Evolutionary conservation across 2,113 vertebrate species (phyloP).

Genomic region (Chroicocephalus ridibundus): DNA sequence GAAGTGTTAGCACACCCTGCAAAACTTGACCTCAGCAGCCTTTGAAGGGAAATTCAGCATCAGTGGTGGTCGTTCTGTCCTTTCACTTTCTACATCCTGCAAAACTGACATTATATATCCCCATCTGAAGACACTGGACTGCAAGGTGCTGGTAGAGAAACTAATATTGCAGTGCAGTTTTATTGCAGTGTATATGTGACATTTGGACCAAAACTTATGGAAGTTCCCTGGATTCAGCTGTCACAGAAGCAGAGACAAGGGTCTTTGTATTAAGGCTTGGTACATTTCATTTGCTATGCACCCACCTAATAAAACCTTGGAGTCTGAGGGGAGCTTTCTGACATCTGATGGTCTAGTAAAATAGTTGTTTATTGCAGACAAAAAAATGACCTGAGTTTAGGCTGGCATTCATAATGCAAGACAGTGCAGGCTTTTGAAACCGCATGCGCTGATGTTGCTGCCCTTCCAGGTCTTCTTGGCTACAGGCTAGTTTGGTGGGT

Average conservation of each 20-base stretch:
- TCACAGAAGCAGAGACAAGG: background rate
- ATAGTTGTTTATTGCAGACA: background rate
- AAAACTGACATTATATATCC: background rate
- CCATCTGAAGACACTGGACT: background rate
- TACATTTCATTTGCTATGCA: background rate
- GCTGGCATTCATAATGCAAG: background rate
- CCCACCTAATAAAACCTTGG: background rate
- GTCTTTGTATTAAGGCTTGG: background rate
- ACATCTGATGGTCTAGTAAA: background rate
- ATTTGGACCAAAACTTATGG: background rate
- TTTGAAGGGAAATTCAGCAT: background rate
- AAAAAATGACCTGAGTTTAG: slow-evolving; percentile 27
- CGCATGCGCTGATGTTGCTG: background rate
- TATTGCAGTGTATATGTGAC: background rate
- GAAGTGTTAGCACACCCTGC: background rate
- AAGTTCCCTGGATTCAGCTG: background rate
- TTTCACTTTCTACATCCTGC: background rate
- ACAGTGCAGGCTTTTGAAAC: background rate
- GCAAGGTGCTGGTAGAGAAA: background rate
- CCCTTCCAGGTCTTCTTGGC: background rate
- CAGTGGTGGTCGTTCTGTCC: background rate
- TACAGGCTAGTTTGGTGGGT: background rate
- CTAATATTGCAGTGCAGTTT: background rate
- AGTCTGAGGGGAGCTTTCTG: background rate
- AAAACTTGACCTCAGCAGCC: background rate